Evolutionary conservation across 1,140 invertebrate species (phyloP).

Genomic region (Stegodyphus dumicola): DNA sequence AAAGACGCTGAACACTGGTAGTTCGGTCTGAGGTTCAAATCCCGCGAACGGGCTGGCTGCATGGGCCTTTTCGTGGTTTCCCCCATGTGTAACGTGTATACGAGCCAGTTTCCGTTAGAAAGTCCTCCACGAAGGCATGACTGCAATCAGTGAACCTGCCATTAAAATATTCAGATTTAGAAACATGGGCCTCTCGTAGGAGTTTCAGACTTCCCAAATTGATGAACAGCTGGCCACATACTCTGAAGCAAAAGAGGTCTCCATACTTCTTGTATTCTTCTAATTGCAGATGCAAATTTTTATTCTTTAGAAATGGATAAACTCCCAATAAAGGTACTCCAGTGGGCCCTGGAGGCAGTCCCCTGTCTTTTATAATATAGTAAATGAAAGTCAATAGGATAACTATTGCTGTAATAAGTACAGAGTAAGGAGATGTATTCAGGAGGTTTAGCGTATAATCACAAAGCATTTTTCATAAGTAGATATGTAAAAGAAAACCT

Average conservation of each 20-base stretch:
- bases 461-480: no score
- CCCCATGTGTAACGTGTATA: no score
- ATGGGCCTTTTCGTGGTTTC: no score
- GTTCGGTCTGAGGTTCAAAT: no score
- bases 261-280: constrained; percentile 2
- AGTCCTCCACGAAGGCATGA: no score
- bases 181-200: not conserved
- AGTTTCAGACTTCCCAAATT: not conserved
- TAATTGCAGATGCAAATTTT: not conserved
- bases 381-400: not conserved
- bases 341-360: constrained; percentile 10
- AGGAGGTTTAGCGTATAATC: no score
- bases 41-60: no score
- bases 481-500: no score
- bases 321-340: not conserved
- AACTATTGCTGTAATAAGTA: not conserved
- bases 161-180: constrained; percentile 6
- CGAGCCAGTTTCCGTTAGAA: no score
- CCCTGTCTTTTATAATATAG: not conserved
- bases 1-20: no score
- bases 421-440: no score
- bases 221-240: not conserved
- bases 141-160: not conserved
- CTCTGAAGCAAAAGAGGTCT: not conserved
- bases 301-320: not conserved